Base-by-base conservation (phyloP, 23 tunicate genomes). In the Aplidium turbinatum region DNA sequence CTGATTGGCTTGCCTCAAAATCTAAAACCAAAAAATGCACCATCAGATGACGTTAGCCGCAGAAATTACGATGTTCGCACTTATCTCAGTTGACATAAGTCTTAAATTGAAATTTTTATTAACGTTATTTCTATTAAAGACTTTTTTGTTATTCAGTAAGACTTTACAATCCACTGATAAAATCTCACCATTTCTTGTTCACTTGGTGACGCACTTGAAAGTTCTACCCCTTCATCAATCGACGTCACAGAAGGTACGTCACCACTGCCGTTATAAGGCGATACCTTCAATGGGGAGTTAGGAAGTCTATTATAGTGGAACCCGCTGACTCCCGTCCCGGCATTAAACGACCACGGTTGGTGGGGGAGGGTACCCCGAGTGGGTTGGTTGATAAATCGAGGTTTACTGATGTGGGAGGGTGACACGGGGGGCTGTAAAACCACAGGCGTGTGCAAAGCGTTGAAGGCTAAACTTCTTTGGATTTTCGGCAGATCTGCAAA, bases 321-420 rank as follows among this genome's bases (percentile, higher is more conserved):
- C 3, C 65, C 53, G 0, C 45, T 42, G 6, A 72, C 35, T 9
- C 72, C 62, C 30, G 63, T 25, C 29, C 79, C 79, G 13, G 87
- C 76, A 48, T 81, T 60, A 38, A 81, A 72, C 30, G 87, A 81
- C 79, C 87, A 71, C 1, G 87, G 87, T 47, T 81, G 87, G 40
- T 72, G 87, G 72, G 87, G 87, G 24, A 81, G 26, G 7, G 71
- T 27, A 22, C 70, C 68, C n/a, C 82, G 71, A 46, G 25, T 29
- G 58, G 76, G 76, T 7, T 61, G 71, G 30, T 60, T 60, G 28
- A 60, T 61, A n/a, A 23, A 62, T 34, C 47, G 66, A 42, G 82
- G 82, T 60, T 76, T 76, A 42, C n/a, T 61, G 19, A 25, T 35
- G 51, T 58, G 76, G 24, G 70, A 58, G 23, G 75, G 85, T 48